Evolutionary conservation across 2,888 invertebrate species (phyloP).

Genomic region (Rhorus exstirpatorius): DNA sequence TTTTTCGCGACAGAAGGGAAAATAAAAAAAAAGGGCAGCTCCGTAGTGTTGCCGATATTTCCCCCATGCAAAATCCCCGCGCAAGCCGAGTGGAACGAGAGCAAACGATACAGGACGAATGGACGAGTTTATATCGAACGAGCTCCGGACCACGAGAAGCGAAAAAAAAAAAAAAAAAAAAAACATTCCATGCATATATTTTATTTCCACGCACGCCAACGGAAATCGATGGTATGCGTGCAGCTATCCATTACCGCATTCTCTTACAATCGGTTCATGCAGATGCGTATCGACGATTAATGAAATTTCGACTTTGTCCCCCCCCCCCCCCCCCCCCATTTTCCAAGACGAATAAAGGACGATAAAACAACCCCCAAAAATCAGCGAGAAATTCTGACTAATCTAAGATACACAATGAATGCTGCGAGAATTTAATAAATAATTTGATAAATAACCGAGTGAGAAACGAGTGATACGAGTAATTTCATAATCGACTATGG

Average conservation of each 20-base stretch:
- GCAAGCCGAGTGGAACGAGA: constrained; percentile 45
- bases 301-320: constrained; percentile 63
- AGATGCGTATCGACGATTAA: constrained; percentile 69
- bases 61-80: constrained; percentile 67
- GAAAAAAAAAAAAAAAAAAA: constrained; percentile 50
- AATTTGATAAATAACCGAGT: neutral
- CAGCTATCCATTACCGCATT: constrained; percentile 70
- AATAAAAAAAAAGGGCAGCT: constrained; percentile 46
- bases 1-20: constrained; percentile 69
- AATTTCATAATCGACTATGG: neutral
- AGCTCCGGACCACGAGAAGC: constrained; percentile 41
- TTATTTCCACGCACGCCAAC: constrained; percentile 52
- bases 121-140: constrained; percentile 66
- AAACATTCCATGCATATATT: constrained; percentile 54
- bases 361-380: neutral
- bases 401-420: too few species aligned
- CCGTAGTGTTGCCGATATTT: constrained; percentile 51
- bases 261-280: constrained; percentile 39
- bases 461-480: constrained; percentile 4
- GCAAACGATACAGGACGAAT: constrained; percentile 67
- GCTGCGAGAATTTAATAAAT: too few species aligned
- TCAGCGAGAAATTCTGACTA: neutral
- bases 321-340: too few species aligned
- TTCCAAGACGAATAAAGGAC: constrained; percentile 28
- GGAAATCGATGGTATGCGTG: constrained; percentile 64